Base-by-base conservation (phyloP, 2,888 invertebrate genomes). In the Strigamia crassipes region DNA sequence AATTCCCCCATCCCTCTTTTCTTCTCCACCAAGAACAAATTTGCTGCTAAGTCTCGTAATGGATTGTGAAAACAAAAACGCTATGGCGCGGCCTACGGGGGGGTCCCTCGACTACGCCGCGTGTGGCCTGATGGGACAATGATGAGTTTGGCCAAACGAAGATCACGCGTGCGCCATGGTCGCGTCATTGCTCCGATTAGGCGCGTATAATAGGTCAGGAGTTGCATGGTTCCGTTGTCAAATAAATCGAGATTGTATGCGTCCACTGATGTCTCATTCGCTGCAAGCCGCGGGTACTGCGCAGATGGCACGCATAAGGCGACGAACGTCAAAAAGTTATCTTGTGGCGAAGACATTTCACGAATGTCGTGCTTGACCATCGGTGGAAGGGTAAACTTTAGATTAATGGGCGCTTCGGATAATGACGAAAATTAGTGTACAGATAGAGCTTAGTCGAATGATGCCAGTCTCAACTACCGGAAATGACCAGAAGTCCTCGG, bases 31-130 rank as follows among this genome's bases (percentile, higher is more conserved):
- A 27, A 27, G 66, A 66, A 66, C 66, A 66, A 66, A 66, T 66
- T 66, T 66, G 66, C 66, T 66, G 66, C 66, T 66, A 66, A 66
- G 66, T 66, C 66, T 66, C 66, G 66, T 66, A 66, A 66, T 66
- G 66, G 66, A 66, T 66, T 66, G 66, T 66, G 66, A 66, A 66
- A 66, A 66, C 66, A 66, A 66, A 66, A 66, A 66, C 66, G 66
- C 66, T 23, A 66, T 27, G 27, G 66, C 66, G 66, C 66, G 66
- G 21, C 13, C 66, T 12, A 23, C 66, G n/a, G 15, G 66, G 66
- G 66, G 66, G 66, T 66, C 66, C 27, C 66, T 66, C 66, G 27
- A 66, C 66, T 66, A 23, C 66, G 23, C 66, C 15, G 66, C 66
- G 66, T 66, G 66, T 66, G 66, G 66, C 27, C 66, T 66, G 66